A percentile compares a stretch with the other conserved stretches of the same genome.
Evolutionary conservation across 64 coral and sea anemone species (phyloP).

Genomic region (Anthopleura sola): DNA sequence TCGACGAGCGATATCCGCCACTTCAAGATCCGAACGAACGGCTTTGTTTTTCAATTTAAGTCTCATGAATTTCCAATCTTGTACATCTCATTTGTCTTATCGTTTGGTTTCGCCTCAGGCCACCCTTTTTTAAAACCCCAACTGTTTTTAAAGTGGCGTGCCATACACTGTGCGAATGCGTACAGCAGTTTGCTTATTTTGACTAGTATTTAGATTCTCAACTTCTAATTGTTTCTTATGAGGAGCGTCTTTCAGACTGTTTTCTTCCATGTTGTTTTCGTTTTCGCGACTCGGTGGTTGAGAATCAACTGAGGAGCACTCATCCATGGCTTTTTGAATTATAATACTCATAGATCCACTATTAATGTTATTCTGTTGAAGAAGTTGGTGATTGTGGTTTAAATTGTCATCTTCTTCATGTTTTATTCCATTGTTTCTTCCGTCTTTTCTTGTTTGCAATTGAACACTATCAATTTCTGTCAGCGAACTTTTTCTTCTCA

Average conservation of each 20-base stretch:
- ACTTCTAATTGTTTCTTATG: not conserved
- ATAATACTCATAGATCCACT: not conserved
- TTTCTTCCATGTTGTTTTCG: not conserved
- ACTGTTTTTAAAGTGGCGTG: not conserved
- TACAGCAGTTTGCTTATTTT: not conserved
- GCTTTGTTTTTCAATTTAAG: not conserved
- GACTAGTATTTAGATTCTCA: not conserved
- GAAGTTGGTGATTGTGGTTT: not conserved
- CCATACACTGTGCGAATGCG: not conserved
- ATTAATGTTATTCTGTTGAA: not conserved
- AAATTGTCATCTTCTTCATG: not conserved
- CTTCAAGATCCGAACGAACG: not conserved
- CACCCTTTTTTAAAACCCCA: not conserved
- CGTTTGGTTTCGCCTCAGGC: not conserved
- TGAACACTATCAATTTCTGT: constrained; percentile 2
- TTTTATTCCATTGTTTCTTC: not conserved
- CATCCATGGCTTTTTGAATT: not conserved
- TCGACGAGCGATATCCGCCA: not conserved
- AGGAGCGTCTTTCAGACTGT: not conserved
- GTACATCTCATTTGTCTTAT: not conserved
- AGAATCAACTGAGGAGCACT: not conserved
- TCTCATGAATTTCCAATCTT: not conserved
- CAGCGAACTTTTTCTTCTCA: not conserved
- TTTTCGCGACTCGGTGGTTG: not conserved
- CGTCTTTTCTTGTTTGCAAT: not conserved